Percentiles rank a stretch among this genome's conserved stretches.
Conservation (phyloP, 2,888 invertebrate species). For the Oasisia sp. region DNA sequence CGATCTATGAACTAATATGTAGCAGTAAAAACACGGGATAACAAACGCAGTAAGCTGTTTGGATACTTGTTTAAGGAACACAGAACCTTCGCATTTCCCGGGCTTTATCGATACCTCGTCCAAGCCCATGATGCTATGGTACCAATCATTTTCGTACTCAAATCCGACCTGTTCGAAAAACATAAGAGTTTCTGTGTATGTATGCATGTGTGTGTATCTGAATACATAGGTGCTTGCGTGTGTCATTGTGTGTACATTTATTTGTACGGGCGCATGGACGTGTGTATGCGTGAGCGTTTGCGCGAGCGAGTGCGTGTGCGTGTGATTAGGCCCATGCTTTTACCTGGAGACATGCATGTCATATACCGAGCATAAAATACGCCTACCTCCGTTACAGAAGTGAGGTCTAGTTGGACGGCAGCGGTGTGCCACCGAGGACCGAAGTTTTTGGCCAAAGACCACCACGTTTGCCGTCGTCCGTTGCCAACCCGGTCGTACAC, state of each 20-base stretch:
- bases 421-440: not conserved
- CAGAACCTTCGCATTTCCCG: not conserved
- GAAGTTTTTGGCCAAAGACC: not conserved
- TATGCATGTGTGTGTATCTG: no score
- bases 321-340: not conserved
- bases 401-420: not conserved
- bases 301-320: no score
- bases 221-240: no score
- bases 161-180: not conserved
- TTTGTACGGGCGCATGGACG: no score
- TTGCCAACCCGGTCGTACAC: not conserved
- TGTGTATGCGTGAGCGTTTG: no score
- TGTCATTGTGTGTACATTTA: no score
- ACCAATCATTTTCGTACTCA: not conserved
- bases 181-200: no score
- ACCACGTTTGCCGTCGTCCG: not conserved
- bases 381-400: not conserved
- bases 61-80: not conserved
- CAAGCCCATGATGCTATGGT: not conserved
- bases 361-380: not conserved
- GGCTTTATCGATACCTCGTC: not conserved
- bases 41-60: not conserved
- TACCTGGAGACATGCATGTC: not conserved
- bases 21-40: no score
- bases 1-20: no score